Percentiles rank a stretch among this genome's conserved stretches.
Evolutionary conservation across 2,888 invertebrate species (phyloP).

Genomic region (Ochropacha duplaris): DNA sequence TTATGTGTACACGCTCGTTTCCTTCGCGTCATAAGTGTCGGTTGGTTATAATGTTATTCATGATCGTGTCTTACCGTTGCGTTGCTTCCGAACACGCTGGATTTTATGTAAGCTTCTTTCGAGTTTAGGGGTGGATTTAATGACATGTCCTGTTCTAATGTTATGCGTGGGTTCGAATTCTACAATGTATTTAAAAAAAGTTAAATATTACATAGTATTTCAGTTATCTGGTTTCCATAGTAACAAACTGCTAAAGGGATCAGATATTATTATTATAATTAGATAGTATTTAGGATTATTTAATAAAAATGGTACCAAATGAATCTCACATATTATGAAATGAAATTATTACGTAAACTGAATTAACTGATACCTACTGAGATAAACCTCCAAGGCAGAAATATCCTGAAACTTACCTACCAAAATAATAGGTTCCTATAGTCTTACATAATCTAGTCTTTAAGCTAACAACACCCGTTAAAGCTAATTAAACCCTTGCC

Average conservation of each 20-base stretch:
- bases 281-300: too few relatives aligned
- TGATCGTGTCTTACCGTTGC: not conserved
- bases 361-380: not conserved
- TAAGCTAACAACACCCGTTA: not conserved
- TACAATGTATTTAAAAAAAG: too few relatives aligned
- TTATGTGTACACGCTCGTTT: not conserved
- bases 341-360: too few relatives aligned
- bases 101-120: not conserved
- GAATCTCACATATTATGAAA: too few relatives aligned
- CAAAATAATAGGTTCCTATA: not conserved
- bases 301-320: too few relatives aligned
- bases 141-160: too few relatives aligned
- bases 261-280: too few relatives aligned
- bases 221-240: too few relatives aligned
- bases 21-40: slow-evolving; percentile 1
- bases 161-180: too few relatives aligned
- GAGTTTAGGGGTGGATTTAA: not conserved
- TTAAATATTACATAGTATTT: too few relatives aligned
- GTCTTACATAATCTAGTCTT: not conserved
- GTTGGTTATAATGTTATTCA: not conserved
- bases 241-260: too few relatives aligned
- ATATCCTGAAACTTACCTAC: not conserved
- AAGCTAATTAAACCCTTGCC: not conserved
- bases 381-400: too few relatives aligned
- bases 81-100: not conserved